These are phyloP conservation scores for Emmelina monodactyla DNA, from an alignment of 2,888 invertebrate genomes.

Conservation along the genomic window DNA sequence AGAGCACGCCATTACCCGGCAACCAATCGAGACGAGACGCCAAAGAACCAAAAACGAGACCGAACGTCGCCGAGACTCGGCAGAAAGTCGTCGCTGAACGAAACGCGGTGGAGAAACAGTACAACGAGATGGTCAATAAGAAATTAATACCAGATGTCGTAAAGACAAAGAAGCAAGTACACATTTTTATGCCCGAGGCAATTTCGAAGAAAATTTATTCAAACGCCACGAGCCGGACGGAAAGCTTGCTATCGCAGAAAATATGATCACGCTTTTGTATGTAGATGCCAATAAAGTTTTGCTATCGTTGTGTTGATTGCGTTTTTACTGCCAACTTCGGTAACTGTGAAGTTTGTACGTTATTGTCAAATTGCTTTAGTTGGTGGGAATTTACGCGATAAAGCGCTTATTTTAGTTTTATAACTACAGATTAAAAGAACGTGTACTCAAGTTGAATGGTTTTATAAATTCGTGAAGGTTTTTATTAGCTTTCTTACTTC, in stretches of 20 bases:
- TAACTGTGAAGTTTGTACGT: too few relatives aligned
- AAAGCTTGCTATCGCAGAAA: constrained; percentile 36
- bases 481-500: too few relatives aligned
- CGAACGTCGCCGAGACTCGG: constrained; percentile 39
- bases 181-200: constrained; percentile 74
- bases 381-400: too few relatives aligned
- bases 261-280: neutral
- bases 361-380: too few relatives aligned
- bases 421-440: too few relatives aligned
- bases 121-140: constrained; percentile 47
- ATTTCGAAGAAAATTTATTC: constrained; percentile 63
- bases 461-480: too few relatives aligned
- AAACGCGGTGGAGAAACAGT: constrained; percentile 46
- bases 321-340: too few relatives aligned
- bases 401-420: too few relatives aligned
- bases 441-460: too few relatives aligned
- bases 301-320: too few relatives aligned
- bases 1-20: constrained; percentile 39
- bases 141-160: constrained; percentile 47
- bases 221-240: constrained; percentile 30
- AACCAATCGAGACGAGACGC: constrained; percentile 30
- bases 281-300: neutral
- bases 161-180: constrained; percentile 70
- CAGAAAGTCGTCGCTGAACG: constrained; percentile 44
- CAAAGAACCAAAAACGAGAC: constrained; percentile 35